phyloP scores from a whole-genome alignment of 1,140 invertebrate species.

The Pogonus chalceus region DNA sequence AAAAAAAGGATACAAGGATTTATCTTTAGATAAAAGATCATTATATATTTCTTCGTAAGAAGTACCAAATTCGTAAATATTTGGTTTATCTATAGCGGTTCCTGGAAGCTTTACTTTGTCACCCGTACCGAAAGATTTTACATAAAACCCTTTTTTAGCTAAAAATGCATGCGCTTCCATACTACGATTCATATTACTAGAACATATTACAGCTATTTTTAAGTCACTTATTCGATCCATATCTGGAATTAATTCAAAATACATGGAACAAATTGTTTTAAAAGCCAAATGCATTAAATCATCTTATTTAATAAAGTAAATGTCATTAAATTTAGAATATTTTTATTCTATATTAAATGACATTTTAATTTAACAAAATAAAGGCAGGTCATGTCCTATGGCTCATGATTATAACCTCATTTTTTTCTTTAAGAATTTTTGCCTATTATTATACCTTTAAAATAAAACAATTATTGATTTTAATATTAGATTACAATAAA shows the following conservation, averaged over 20 bases:
- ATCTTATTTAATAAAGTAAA: background rate
- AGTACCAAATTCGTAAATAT: constrained; percentile 96
- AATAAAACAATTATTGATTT: no score
- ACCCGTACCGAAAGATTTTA: constrained; percentile 95
- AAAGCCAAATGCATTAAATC: background rate
- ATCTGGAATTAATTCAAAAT: constrained; percentile 14
- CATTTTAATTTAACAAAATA: constrained; percentile 2
- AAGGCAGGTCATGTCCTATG: no score
- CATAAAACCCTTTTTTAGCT: constrained; percentile 92
- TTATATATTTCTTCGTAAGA: constrained; percentile 96
- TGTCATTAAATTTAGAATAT: background rate
- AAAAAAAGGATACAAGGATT: constrained; percentile 65
- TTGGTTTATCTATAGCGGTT: constrained; percentile 86
- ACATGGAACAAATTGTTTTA: background rate
- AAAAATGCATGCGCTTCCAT: constrained; percentile 99
- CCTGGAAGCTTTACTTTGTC: constrained; percentile 97
- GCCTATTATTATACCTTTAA: no score
- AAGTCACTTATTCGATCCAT: constrained; percentile 45
- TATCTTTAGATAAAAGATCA: constrained; percentile 82
- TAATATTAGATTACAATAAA: no score
- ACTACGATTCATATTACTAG: constrained; percentile 98
- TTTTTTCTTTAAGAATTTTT: no score
- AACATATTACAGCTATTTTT: constrained; percentile 91
- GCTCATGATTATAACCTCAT: no score
- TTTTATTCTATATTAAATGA: background rate